A percentile compares a stretch with the other conserved stretches of the same genome.
These are phyloP conservation scores for Chromoteleia sp. DNA, from an alignment of 2,888 invertebrate species.

Conservation along the genomic window DNA sequence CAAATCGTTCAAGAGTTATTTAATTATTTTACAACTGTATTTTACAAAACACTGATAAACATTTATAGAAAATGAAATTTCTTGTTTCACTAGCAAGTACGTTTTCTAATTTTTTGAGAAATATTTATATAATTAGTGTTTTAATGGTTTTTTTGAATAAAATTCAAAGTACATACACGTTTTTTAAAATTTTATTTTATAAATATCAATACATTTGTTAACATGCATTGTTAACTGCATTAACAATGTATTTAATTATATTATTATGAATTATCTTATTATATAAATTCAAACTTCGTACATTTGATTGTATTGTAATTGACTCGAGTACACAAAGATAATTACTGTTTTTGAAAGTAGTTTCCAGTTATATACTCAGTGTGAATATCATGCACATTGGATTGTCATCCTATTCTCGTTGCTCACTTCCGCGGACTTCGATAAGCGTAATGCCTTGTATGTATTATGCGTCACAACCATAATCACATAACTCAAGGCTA, in stretches of 20 bases:
- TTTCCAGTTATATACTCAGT: conserved; percentile 15
- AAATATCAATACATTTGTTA: no score
- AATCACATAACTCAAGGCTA: conserved; percentile 18
- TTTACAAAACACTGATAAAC: no score
- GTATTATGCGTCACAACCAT: conserved; percentile 28
- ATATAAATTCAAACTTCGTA: conserved; percentile 16
- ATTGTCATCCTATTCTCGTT: conserved; percentile 24
- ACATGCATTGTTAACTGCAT: no score
- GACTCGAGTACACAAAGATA: conserved; percentile 10
- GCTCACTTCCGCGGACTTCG: conserved; percentile 26
- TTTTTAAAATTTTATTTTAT: no score
- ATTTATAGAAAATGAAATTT: no score
- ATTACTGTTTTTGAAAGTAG: conserved; percentile 16
- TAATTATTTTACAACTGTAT: no score
- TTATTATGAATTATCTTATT: conserved; percentile 1
- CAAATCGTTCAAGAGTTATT: no score
- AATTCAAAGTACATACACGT: no score
- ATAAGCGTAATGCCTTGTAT: conserved; percentile 15
- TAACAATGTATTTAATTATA: conserved; percentile 10
- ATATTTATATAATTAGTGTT: no score
- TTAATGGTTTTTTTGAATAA: no score
- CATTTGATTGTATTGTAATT: conserved; percentile 26
- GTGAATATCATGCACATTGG: conserved; percentile 27
- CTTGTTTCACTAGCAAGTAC: no score
- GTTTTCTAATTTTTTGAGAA: no score